phyloP scores from a whole-genome alignment of 2,888 invertebrate species.

The Rhimphoctona megacephalus region DNA sequence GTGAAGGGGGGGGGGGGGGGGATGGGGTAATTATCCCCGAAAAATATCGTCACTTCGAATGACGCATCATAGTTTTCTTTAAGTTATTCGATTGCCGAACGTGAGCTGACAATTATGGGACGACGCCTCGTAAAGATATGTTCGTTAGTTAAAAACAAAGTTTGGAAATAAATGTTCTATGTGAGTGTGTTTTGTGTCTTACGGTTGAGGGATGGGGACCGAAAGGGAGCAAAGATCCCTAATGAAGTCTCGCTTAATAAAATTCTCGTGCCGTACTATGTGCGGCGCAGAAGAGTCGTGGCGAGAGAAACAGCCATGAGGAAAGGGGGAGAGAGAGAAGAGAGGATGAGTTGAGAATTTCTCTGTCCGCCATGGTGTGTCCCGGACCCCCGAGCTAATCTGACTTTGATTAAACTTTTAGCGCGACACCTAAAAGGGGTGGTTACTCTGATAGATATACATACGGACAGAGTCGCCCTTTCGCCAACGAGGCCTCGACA shows the following conservation, averaged over 20 bases:
- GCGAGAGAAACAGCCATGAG: slow-evolving; percentile 7
- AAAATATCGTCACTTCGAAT: background rate
- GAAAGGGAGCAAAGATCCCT: slow-evolving; percentile 70
- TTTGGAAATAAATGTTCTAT: slow-evolving; percentile 75
- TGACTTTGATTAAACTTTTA: slow-evolving; percentile 85
- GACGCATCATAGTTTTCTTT: slow-evolving; percentile 22
- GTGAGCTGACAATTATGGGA: slow-evolving; percentile 53
- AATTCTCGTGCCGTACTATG: slow-evolving; percentile 74
- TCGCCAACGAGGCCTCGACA: slow-evolving; percentile 71
- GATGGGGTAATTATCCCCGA: background rate
- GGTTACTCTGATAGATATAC: slow-evolving; percentile 66
- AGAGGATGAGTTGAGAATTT: slow-evolving; percentile 8
- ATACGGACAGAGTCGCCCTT: slow-evolving; percentile 44
- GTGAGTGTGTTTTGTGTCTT: slow-evolving; percentile 15
- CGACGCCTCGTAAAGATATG: slow-evolving; percentile 69
- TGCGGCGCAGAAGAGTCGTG: slow-evolving; percentile 16
- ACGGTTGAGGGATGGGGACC: slow-evolving; percentile 1
- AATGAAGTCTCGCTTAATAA: slow-evolving; percentile 82
- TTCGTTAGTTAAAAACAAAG: slow-evolving; percentile 76
- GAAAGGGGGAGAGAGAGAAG: slow-evolving; percentile 18
- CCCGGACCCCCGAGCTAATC: slow-evolving; percentile 78
- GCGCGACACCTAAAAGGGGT: slow-evolving; percentile 82
- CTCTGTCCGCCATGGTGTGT: slow-evolving; percentile 61
- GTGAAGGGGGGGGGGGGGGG: background rate
- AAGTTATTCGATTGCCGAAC: slow-evolving; percentile 21